Evolutionary conservation across 2,888 invertebrate genomes (phyloP).

Genomic region (Andrena bucephala): DNA sequence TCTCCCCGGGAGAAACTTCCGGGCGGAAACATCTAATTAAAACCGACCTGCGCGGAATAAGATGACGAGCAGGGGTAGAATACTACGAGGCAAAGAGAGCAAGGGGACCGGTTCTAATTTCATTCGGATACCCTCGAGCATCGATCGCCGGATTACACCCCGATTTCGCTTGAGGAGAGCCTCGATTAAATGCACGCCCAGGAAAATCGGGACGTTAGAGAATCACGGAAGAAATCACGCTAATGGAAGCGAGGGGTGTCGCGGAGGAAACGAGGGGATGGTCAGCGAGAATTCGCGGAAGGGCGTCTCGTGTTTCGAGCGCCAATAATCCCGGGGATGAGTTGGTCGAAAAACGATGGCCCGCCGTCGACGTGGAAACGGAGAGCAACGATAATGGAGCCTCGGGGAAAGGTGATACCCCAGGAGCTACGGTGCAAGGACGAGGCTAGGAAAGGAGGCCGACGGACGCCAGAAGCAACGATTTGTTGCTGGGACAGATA

Average conservation of each 20-base stretch:
- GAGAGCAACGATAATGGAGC: slow-evolving; percentile 53
- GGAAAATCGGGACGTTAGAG: not conserved
- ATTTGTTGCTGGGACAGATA: slow-evolving; percentile 35
- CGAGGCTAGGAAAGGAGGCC: slow-evolving; percentile 46
- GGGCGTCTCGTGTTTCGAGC: not conserved
- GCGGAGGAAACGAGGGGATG: not conserved
- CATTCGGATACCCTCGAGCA: not conserved
- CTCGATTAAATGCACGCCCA: slow-evolving; percentile 5
- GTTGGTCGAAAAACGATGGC: slow-evolving; percentile 43
- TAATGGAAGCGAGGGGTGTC: slow-evolving; percentile 19
- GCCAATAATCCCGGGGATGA: slow-evolving; percentile 31
- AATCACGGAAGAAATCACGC: slow-evolving; percentile 19
- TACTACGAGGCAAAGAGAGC: not conserved
- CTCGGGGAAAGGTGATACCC: slow-evolving; percentile 28
- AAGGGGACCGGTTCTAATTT: slow-evolving; percentile 12
- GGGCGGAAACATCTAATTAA: not conserved
- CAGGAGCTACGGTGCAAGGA: slow-evolving; percentile 4
- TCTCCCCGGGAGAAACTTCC: not conserved
- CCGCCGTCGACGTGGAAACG: slow-evolving; percentile 20
- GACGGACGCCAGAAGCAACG: slow-evolving; percentile 44
- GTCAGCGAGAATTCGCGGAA: slow-evolving; percentile 42
- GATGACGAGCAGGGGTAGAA: not conserved
- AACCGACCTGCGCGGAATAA: not conserved
- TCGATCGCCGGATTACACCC: not conserved
- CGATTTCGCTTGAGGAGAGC: not conserved